Evolutionary conservation across 2,113 vertebrate genomes (phyloP).

Genomic region (Notarius lentiginosus): DNA sequence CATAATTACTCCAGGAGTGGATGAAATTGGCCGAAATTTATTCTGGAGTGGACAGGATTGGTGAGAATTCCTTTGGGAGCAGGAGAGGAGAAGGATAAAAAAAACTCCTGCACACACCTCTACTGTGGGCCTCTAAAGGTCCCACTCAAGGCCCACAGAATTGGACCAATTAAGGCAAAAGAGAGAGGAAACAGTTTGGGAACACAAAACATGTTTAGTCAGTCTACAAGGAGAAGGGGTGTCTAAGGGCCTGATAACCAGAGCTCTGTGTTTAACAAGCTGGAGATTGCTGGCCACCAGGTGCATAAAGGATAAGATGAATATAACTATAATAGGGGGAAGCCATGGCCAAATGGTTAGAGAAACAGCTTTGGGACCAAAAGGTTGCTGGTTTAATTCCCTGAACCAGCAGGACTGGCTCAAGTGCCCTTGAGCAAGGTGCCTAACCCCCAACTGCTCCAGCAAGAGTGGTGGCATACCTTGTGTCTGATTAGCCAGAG

Average conservation of each 20-base stretch:
- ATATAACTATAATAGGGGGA: too few relatives aligned
- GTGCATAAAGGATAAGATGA: slow-evolving; percentile 31
- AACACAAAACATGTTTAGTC: slow-evolving; percentile 25
- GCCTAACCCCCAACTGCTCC: too few relatives aligned
- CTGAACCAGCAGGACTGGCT: too few relatives aligned
- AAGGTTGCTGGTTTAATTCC: too few relatives aligned
- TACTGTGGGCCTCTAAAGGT: neutral
- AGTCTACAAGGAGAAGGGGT: slow-evolving; percentile 1
- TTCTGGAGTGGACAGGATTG: neutral
- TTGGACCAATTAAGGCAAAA: slow-evolving; percentile 52
- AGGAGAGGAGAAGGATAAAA: neutral
- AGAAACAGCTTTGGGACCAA: too few relatives aligned
- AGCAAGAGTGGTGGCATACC: too few relatives aligned
- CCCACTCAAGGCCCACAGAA: slow-evolving; percentile 32
- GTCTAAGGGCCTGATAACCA: slow-evolving; percentile 45
- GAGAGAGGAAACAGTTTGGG: slow-evolving; percentile 33
- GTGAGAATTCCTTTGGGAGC: neutral
- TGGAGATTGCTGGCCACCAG: slow-evolving; percentile 35
- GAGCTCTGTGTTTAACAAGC: neutral
- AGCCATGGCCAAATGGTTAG: too few relatives aligned
- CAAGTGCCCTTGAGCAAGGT: too few relatives aligned
- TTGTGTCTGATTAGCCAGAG: too few relatives aligned
- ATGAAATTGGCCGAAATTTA: neutral
- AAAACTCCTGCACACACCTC: neutral
- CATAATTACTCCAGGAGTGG: neutral